These are phyloP conservation scores for Matsumyia berberina DNA, from an alignment of 2,888 invertebrate species.

Conservation along the genomic window DNA sequence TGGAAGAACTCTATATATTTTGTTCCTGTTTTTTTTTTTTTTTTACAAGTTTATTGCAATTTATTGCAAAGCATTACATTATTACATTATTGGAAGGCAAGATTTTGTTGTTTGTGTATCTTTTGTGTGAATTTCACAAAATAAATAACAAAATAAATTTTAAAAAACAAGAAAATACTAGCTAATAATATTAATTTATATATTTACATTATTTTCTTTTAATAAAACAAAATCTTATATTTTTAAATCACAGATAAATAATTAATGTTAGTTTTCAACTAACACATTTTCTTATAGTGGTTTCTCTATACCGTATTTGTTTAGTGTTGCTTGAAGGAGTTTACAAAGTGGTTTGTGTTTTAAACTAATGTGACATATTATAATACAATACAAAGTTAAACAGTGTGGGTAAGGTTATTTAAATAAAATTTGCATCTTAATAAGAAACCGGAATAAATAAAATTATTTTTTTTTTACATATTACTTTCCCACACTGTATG, in stretches of 20 bases:
- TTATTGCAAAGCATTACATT: slow-evolving; percentile 59
- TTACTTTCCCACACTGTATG: not conserved
- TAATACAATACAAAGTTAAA: too few species aligned
- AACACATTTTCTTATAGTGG: slow-evolving; percentile 47
- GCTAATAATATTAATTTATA: slow-evolving; percentile 16
- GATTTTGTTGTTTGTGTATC: slow-evolving; percentile 75
- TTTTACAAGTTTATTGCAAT: slow-evolving; percentile 56
- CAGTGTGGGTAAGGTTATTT: too few species aligned
- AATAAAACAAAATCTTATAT: slow-evolving; percentile 59
- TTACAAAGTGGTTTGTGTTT: slow-evolving; percentile 35
- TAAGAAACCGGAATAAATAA: slow-evolving; percentile 5
- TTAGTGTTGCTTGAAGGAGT: not conserved
- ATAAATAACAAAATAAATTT: slow-evolving; percentile 40
- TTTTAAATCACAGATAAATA: slow-evolving; percentile 74
- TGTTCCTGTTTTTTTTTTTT: not conserved
- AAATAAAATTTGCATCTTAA: too few species aligned
- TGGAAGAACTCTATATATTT: slow-evolving; percentile 51
- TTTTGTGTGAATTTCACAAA: slow-evolving; percentile 10
- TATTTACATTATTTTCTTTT: slow-evolving; percentile 44
- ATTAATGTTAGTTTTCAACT: slow-evolving; percentile 68
- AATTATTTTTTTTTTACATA: slow-evolving; percentile 11
- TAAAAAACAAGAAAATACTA: slow-evolving; percentile 9
- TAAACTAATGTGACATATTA: slow-evolving; percentile 66
- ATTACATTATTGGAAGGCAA: slow-evolving; percentile 76
- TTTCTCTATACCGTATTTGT: slow-evolving; percentile 8